A percentile compares a stretch with the other conserved stretches of the same genome.
phyloP scores from a whole-genome alignment of 2,113 vertebrate genomes.

The Furnarius figulus region DNA sequence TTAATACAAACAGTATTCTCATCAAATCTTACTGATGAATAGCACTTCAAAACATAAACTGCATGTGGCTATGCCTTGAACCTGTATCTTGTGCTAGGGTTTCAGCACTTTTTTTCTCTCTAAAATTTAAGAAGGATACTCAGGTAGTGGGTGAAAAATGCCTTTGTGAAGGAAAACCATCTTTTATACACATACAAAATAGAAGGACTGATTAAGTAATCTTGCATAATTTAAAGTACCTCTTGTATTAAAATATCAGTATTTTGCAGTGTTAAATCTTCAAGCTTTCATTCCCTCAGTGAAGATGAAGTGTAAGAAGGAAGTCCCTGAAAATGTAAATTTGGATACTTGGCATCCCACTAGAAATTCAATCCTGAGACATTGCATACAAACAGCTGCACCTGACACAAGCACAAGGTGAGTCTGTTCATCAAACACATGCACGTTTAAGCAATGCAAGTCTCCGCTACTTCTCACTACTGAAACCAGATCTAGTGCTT shows the following conservation, averaged over 20 bases:
- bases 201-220: rapidly evolving
- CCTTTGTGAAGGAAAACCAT: neutral
- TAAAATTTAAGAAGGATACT: neutral
- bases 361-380: neutral
- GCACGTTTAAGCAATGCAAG: neutral
- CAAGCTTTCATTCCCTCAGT: neutral
- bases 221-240: neutral
- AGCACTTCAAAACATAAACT: neutral
- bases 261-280: neutral
- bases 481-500: neutral
- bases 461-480: neutral
- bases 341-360: neutral
- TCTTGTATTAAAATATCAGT: neutral
- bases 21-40: neutral
- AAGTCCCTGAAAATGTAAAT: neutral
- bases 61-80: neutral
- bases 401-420: neutral
- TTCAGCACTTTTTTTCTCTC: neutral
- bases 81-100: neutral
- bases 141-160: neutral
- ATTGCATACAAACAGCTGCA: neutral
- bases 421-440: neutral
- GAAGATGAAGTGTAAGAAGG: neutral
- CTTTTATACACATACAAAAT: neutral
- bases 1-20: neutral